A percentile compares a stretch with the other conserved stretches of the same genome.
Conservation (phyloP, 2,797 vertebrate genomes). For the Nothura maculosa region DNA sequence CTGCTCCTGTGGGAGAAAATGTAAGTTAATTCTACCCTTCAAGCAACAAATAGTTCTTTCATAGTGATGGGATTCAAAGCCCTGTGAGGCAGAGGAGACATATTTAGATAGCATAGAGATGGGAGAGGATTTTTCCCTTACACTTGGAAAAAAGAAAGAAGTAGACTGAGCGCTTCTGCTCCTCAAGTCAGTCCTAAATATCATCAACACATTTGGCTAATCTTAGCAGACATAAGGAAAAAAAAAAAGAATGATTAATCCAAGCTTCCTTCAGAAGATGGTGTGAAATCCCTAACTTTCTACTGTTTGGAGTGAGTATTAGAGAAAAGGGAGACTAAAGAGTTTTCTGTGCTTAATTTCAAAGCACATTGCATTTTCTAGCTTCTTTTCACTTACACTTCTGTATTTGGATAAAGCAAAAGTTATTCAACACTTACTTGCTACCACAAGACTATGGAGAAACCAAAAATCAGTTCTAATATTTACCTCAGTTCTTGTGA, state of each 20-base stretch:
- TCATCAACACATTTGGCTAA: neutral
- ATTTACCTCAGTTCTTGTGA: neutral
- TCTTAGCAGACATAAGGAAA: neutral
- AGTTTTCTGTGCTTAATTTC: slow-evolving; percentile 12
- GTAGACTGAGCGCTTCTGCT: neutral
- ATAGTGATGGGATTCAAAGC: neutral
- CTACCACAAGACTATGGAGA: slow-evolving; percentile 3
- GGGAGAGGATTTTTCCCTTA: neutral
- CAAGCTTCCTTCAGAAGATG: neutral
- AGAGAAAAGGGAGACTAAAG: neutral
- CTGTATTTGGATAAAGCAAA: neutral
- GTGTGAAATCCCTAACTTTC: neutral
- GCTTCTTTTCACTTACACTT: slow-evolving; percentile 16
- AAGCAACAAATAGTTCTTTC: neutral
- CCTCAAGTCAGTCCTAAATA: neutral
- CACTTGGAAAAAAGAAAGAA: neutral
- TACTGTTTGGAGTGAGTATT: neutral
- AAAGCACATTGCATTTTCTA: slow-evolving; percentile 12
- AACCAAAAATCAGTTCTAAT: slow-evolving; percentile 8
- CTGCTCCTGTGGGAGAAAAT: neutral
- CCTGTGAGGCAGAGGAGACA: neutral
- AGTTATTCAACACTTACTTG: slow-evolving; percentile 17
- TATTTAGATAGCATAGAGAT: neutral
- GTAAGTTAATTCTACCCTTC: neutral
- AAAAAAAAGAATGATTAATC: neutral